Evolutionary conservation across 1,140 invertebrate genomes (phyloP).

Genomic region (Saccostrea cuccullata): DNA sequence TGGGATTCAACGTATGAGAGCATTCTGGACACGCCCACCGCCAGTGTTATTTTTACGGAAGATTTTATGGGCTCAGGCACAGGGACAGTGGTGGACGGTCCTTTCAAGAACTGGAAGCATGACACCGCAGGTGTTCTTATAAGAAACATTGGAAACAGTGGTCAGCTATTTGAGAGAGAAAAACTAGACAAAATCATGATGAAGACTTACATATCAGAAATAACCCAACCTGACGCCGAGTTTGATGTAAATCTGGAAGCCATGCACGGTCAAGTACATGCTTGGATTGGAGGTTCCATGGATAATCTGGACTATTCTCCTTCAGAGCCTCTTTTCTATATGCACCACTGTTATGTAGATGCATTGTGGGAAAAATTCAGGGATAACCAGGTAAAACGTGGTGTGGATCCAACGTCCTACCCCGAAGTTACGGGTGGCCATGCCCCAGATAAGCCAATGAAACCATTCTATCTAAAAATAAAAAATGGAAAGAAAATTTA

Average conservation of each 20-base stretch:
- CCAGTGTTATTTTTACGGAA: slow-evolving; percentile 73
- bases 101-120: slow-evolving; percentile 66
- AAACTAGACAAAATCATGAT: slow-evolving; percentile 44
- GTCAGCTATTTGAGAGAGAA: slow-evolving; percentile 30
- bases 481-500: slow-evolving; percentile 12
- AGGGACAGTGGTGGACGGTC: slow-evolving; percentile 76
- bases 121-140: slow-evolving; percentile 48
- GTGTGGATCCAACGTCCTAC: slow-evolving; percentile 51
- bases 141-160: slow-evolving; percentile 45
- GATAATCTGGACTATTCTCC: slow-evolving; percentile 66
- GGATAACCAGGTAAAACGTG: slow-evolving; percentile 55
- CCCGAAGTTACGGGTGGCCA: background rate
- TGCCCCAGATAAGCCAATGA: background rate
- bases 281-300: slow-evolving; percentile 67
- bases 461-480: background rate
- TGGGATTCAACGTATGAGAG: slow-evolving; percentile 76
- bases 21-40: slow-evolving; percentile 67
- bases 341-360: slow-evolving; percentile 78
- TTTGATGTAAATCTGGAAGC: slow-evolving; percentile 63
- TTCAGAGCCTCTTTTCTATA: slow-evolving; percentile 77
- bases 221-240: slow-evolving; percentile 48
- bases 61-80: slow-evolving; percentile 76
- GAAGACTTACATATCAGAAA: slow-evolving; percentile 33
- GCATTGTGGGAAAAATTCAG: slow-evolving; percentile 69
- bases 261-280: slow-evolving; percentile 65